A percentile compares a stretch with the other conserved stretches of the same genome.
Conservation (phyloP, 2,113 vertebrate genomes). For the Laticauda colubrina region DNA sequence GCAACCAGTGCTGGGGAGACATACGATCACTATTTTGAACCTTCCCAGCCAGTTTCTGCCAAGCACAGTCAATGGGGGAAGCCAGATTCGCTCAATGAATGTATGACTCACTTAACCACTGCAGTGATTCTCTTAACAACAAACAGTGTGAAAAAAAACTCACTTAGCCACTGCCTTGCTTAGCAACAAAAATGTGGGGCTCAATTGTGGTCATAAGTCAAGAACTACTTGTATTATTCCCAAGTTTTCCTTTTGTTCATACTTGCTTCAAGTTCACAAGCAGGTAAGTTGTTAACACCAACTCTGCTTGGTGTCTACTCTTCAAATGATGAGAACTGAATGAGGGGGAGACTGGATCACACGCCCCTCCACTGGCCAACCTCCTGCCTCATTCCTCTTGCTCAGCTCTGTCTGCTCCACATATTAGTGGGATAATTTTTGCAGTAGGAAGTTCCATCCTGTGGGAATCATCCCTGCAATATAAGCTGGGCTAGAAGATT, state of each 20-base stretch:
- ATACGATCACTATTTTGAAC: background rate
- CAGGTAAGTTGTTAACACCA: background rate
- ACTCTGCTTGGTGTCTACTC: background rate
- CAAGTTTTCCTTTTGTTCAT: background rate
- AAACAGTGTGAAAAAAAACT: background rate
- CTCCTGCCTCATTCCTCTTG: background rate
- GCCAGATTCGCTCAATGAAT: background rate
- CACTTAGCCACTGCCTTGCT: background rate
- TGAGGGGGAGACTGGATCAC: background rate
- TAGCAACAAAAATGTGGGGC: background rate
- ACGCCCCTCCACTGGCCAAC: background rate
- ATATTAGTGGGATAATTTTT: background rate
- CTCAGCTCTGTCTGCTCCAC: background rate
- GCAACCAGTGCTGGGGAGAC: background rate
- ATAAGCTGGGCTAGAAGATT: background rate
- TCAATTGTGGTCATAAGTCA: background rate
- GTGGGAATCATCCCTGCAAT: background rate
- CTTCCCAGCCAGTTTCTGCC: background rate
- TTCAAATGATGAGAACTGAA: background rate
- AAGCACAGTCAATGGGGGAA: background rate
- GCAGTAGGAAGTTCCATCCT: background rate
- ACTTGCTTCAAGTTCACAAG: background rate
- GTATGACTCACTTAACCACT: background rate
- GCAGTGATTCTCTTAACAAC: background rate
- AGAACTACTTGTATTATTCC: background rate